Evolutionary conservation across 2,113 vertebrate genomes (phyloP), one percentile per base, ranked within the genome.

Genomic region (Coreoperca whiteheadi): DNA sequence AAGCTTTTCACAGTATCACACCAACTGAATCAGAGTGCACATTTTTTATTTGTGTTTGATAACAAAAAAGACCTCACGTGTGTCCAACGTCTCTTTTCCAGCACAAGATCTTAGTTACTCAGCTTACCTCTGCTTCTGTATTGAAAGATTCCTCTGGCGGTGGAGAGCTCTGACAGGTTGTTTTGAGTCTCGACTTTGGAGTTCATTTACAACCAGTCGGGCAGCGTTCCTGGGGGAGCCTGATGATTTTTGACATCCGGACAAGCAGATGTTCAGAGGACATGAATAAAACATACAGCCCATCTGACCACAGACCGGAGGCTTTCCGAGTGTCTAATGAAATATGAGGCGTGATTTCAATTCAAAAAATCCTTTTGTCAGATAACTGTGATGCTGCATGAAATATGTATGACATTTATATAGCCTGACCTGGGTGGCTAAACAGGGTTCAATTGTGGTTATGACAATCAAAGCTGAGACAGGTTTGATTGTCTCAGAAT

Each of bases 221-320:
- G 88, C 81, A 75, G 83, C 79, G 86, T 77, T 92, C 91, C 84
- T 84, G 65, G n/a, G 85, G 86, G 79, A 89, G 83, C 76, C 84
- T 91, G 87, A 91, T 90, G 89, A 83, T 92, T 91, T 89, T 84
- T 94, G 92, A 92, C 87, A 94, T 78, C 87, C 88, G 88, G 90
- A 94, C 88, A 88, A 92, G 88, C 89, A 90, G 91, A 93, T 92
- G 86, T 92, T 89, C 87, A 79, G 85, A 93, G 82, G 86, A 90
- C 87, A 93, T 95, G 93, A 95, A 95, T 95, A 93, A 95, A 95
- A 95, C 93, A 95, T 95, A 57, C 48, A n/a, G 68, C 83, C 82
- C 89, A 90, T 91, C 86, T 93, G 90, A 91, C 84, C 84, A 84
- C 84, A 79, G 88, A 84, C 68, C 50, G 18, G 65, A 83, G 60